Percentiles rank a stretch among this genome's conserved stretches.
phyloP scores from a whole-genome alignment of 2,888 invertebrate species.

The Agriopis leucophaearia region DNA sequence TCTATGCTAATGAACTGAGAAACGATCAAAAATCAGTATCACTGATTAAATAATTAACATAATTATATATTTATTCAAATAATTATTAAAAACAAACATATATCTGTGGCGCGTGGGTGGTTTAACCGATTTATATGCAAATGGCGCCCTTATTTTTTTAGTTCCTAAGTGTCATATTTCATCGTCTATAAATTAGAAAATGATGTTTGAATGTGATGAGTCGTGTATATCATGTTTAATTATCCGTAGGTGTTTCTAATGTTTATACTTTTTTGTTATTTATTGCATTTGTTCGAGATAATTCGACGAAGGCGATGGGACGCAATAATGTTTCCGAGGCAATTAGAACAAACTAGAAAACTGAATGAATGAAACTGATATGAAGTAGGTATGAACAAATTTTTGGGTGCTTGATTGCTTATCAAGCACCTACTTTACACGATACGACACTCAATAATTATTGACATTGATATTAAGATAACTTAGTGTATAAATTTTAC shows the following conservation, averaged over 20 bases:
- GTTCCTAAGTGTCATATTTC: constrained; percentile 58
- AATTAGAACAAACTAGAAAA: constrained; percentile 21
- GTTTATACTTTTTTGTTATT: constrained; percentile 38
- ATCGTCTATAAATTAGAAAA: constrained; percentile 38
- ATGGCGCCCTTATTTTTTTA: constrained; percentile 56
- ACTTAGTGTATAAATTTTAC: no score
- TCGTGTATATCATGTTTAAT: constrained; percentile 45
- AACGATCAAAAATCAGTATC: constrained; percentile 44
- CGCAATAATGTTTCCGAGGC: constrained; percentile 15
- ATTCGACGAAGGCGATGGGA: constrained; percentile 27
- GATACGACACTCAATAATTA: no score
- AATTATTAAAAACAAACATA: constrained; percentile 61
- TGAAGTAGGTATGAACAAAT: constrained; percentile 4
- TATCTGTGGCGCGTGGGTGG: constrained; percentile 62
- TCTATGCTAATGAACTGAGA: constrained; percentile 32
- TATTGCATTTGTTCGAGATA: constrained; percentile 35
- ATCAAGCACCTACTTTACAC: no score
- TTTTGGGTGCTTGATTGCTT: constrained; percentile 3
- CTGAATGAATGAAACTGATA: constrained; percentile 10
- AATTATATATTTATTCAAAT: constrained; percentile 79
- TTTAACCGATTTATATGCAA: constrained; percentile 51
- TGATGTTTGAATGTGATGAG: constrained; percentile 28
- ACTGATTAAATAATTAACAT: constrained; percentile 59
- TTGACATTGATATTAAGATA: no score
- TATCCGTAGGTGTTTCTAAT: constrained; percentile 44